These are phyloP conservation scores for Todiramphus chloris DNA, from an alignment of 2,113 vertebrate species.

Conservation along the genomic window DNA sequence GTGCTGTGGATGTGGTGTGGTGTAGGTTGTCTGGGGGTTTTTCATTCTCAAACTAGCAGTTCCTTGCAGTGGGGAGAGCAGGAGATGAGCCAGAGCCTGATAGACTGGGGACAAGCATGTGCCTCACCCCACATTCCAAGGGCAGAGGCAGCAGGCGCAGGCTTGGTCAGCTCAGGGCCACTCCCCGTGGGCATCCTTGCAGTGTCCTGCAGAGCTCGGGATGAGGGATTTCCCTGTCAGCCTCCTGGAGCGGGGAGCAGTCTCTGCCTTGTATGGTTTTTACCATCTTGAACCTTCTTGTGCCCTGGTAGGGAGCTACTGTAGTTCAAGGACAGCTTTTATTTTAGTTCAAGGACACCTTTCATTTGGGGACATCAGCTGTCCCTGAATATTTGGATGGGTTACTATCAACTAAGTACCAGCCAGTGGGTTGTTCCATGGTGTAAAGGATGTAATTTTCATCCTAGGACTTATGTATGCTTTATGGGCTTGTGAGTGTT, in stretches of 20 bases:
- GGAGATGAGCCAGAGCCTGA: not conserved
- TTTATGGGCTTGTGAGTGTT: not conserved
- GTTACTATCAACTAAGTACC: not conserved
- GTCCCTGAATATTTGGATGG: not conserved
- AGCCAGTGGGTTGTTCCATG: not conserved
- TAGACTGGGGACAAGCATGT: not conserved
- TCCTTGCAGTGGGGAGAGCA: not conserved
- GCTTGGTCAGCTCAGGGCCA: not conserved
- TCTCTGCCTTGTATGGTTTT: not conserved
- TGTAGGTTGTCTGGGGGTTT: not conserved
- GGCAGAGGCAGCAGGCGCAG: not conserved
- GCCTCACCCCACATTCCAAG: not conserved
- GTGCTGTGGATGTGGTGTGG: not conserved
- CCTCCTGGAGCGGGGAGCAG: not conserved
- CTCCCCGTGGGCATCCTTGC: not conserved
- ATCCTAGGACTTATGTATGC: not conserved
- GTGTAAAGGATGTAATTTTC: not conserved
- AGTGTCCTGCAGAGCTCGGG: rapidly evolving
- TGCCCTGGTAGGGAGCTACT: not conserved
- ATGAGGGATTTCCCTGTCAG: rapidly evolving
- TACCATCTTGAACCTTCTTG: not conserved
- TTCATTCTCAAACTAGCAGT: not conserved
- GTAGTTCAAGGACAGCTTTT: not conserved
- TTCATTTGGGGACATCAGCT: not conserved
- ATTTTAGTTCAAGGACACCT: not conserved